Evolutionary conservation across 2,113 vertebrate genomes (phyloP), one percentile per base, ranked within the genome.

Genomic region (Solea senegalensis): DNA sequence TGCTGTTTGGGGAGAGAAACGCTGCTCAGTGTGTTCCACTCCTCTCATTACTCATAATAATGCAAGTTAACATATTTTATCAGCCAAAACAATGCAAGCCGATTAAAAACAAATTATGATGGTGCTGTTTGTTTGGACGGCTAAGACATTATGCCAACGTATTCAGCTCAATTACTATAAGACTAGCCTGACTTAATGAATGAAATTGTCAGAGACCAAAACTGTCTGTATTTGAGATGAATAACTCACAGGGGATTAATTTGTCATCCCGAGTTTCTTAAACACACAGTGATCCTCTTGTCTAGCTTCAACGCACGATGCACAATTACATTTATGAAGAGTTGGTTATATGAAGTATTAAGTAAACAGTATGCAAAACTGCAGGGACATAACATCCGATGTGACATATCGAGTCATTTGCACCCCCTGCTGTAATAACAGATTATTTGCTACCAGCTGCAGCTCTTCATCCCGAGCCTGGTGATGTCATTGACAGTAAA

Each of bases 71-170:
- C 77, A 82, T 80, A 78, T 85, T 88, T 79, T 80, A 80, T 86
- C 81, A 82, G 66, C 65, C 76, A 81, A 83, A 81, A 81, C 69
- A 81, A 86, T 72, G 54, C 62, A 74, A 83, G 77, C 55, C 66
- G 72, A 86, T 89, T 88, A 86, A 85, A 86, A 81, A 57, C 50
- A 80, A 83, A 89, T 86, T 70, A 89, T 70, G 74, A 74, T 74
- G 60, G 63, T 64, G 52, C 65, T 83, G 83, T 89, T 88, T 85
- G 70, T 83, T 88, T 88, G 66, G 80, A 78, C 27, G 69, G 76
- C 64, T 70, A 58, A 86, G 78, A 73, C 70, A 79, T 80, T 75
- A 79, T 69, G 53, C 63, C 55, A 81, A 86, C 72, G 53, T 79
- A 73, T 81, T 85, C 60, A 67, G 74, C 78, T 74, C 80, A 77